These are phyloP conservation scores for Ptilodon capucinus DNA, from an alignment of 2,888 invertebrate genomes.

Conservation along the genomic window DNA sequence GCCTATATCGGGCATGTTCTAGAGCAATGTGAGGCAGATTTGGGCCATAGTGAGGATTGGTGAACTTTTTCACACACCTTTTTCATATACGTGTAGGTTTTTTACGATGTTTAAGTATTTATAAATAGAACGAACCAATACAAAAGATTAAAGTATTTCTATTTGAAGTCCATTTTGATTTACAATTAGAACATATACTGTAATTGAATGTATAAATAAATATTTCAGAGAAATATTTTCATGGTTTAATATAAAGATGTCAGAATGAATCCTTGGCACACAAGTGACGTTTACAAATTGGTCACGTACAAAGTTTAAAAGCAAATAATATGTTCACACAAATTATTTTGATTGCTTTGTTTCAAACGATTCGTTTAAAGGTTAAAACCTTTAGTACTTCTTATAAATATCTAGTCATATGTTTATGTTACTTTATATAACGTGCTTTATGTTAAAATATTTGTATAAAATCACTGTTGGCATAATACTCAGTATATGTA, in stretches of 20 bases:
- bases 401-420: background rate
- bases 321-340: background rate
- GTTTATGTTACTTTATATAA: too few species aligned
- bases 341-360: background rate
- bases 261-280: slow-evolving; percentile 32
- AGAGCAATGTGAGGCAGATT: too few species aligned
- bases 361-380: background rate
- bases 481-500: too few species aligned
- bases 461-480: too few species aligned
- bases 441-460: too few species aligned
- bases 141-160: background rate
- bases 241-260: background rate
- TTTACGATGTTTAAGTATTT: too few species aligned
- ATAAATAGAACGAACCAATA: too few species aligned
- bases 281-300: slow-evolving; percentile 15
- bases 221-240: background rate
- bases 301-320: background rate
- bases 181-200: background rate
- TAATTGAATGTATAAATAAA: background rate
- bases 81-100: too few species aligned
- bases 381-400: background rate
- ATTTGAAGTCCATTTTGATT: background rate
- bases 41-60: too few species aligned
- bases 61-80: too few species aligned
- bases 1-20: too few species aligned